phyloP scores from a whole-genome alignment of 2,113 vertebrate species.

The Chaetops frenatus region DNA sequence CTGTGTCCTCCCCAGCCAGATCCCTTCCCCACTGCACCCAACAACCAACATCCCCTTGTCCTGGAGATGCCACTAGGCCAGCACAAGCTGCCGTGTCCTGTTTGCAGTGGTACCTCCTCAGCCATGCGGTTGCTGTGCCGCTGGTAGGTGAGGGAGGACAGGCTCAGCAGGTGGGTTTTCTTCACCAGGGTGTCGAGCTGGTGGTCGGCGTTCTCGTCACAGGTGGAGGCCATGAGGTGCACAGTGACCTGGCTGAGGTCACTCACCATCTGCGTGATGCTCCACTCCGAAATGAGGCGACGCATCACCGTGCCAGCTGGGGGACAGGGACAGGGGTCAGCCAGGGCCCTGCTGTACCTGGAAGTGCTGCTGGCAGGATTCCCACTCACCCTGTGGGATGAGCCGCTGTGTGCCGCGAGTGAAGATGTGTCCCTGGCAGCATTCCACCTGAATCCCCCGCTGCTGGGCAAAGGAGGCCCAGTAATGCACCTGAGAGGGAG shows the following conservation, averaged over 20 bases:
- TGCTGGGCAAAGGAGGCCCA: slow-evolving; percentile 99
- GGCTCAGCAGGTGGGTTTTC: slow-evolving; percentile 94
- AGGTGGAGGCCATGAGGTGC: slow-evolving; percentile 94
- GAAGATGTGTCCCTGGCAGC: slow-evolving; percentile 91
- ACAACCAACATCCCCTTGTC: neutral
- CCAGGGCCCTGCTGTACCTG: neutral
- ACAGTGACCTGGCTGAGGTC: slow-evolving; percentile 91
- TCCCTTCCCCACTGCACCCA: neutral
- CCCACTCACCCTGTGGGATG: slow-evolving; percentile 86
- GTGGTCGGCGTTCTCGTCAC: slow-evolving; percentile 90
- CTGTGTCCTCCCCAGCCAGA: neutral
- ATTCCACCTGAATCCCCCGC: slow-evolving; percentile 91
- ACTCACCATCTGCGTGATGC: slow-evolving; percentile 95
- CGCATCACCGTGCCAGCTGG: slow-evolving; percentile 96
- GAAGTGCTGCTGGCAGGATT: neutral
- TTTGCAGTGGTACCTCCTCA: slow-evolving; percentile 78
- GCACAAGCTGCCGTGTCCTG: neutral
- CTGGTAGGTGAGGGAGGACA: slow-evolving; percentile 94
- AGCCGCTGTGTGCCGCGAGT: slow-evolving; percentile 91
- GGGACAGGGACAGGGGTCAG: neutral
- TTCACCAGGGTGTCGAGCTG: slow-evolving; percentile 88
- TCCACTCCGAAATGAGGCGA: slow-evolving; percentile 97
- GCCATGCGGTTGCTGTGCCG: slow-evolving; percentile 83
- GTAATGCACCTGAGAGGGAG: slow-evolving; percentile 84
- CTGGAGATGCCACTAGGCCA: neutral